Evolutionary conservation across 2,797 vertebrate genomes (phyloP), one percentile per base, ranked within the genome.

Genomic region (Lepidocolaptes lacrymiger): DNA sequence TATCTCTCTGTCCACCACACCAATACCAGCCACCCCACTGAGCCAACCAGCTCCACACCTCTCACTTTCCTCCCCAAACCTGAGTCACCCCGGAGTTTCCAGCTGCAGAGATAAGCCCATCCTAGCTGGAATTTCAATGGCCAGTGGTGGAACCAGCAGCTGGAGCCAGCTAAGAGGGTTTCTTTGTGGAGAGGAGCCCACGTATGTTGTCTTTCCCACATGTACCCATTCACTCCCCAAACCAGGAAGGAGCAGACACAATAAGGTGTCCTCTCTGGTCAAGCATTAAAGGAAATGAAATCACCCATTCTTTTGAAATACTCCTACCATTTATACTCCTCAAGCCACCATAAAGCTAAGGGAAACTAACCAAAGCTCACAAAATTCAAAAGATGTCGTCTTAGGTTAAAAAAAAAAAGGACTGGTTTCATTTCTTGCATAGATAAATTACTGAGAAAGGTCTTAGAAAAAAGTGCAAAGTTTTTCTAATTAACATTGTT

Each of bases 1-100:
- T 58, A 51, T 64, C 67, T 61, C 66, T 64, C 59, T n/a, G 36
- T 19, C 37, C 67, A 32, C 61, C 48, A 22, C 67, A 56, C 8
- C 0, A 0, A 48, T 9, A 67, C 43, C 1, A 36, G 36, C 12
- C 1, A 0, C 3, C 12, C 30, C 71, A 73, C 28, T 30, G 55
- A 75, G 44, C 49, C 43, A 44, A 16, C 36, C 61, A 71, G 4
- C 51, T 44, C 58, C 71, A 77, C 0, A 0, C 55, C 61, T 77
- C 67, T 58, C 39, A 26, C 67, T 30, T 94, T 68, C 52, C 16
- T 77, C 28, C 84, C 26, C 39, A 71, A 51, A 76, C 11, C 22
- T 78, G 55, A 89, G 48, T 79, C 51, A 90, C 10, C 32, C 41
- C 10, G 9, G 4, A 56, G 63, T 73, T 75, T 74, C 59, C 55